A percentile compares a stretch with the other conserved stretches of the same genome.
phyloP scores from a whole-genome alignment of 2,797 vertebrate genomes.

The Morus bassanus region DNA sequence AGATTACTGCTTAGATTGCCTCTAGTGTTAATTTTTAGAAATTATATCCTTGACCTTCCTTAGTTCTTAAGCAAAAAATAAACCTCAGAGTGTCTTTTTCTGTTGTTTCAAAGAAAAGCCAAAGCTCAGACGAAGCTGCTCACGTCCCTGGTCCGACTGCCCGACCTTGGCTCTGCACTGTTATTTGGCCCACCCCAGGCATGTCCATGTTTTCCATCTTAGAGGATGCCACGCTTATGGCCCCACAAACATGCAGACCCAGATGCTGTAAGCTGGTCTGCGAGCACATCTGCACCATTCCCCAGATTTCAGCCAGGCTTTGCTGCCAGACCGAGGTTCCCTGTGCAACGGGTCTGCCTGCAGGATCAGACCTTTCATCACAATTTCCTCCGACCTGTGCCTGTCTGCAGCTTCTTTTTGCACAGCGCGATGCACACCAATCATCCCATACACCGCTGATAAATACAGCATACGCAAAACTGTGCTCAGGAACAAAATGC shows the following conservation, averaged over 20 bases:
- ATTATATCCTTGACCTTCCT: background rate
- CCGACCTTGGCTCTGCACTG: fast-evolving
- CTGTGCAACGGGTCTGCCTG: background rate
- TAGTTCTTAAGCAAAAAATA: background rate
- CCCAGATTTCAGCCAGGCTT: background rate
- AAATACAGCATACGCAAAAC: background rate
- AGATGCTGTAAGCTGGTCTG: background rate
- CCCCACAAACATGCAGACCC: background rate
- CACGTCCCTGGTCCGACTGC: background rate
- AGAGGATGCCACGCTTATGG: background rate
- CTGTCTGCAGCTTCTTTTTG: background rate
- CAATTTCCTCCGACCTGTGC: fast-evolving
- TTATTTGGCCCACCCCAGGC: background rate
- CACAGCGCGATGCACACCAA: fast-evolving
- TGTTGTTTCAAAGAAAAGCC: background rate
- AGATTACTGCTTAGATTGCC: background rate
- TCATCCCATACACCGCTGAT: fast-evolving
- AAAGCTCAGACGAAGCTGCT: background rate
- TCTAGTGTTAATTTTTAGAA: background rate
- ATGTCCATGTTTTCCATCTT: background rate
- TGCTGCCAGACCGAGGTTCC: background rate
- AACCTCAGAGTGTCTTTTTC: fast-evolving
- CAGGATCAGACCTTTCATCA: background rate
- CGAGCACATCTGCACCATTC: background rate
- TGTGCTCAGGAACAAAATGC: background rate